phyloP scores from a whole-genome alignment of 1,140 invertebrate genomes.

The Ceratina australensis region DNA sequence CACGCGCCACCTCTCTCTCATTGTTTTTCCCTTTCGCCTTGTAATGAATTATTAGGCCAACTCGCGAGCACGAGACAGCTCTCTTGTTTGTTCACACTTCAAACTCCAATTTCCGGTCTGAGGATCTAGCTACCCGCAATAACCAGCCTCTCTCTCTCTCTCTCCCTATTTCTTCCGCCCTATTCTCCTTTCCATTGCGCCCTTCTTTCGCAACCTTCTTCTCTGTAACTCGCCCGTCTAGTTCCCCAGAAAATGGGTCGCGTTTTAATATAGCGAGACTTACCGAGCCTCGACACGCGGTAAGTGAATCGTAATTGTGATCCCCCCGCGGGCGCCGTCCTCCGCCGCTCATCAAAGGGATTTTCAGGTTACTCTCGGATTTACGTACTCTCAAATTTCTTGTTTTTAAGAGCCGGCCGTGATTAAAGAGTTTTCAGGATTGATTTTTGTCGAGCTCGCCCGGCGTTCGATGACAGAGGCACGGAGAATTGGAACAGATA shows the following conservation, averaged over 20 bases:
- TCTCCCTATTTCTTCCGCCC: background rate
- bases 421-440: background rate
- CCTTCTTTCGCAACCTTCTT: background rate
- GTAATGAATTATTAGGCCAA: conserved; percentile 52
- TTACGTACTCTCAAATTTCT: background rate
- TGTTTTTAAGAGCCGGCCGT: too few relatives aligned
- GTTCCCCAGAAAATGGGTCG: conserved; percentile 25
- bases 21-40: conserved; percentile 44
- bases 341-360: background rate
- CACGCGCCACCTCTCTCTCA: background rate
- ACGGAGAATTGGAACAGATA: conserved; percentile 8
- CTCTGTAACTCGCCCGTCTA: background rate
- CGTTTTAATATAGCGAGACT: conserved; percentile 29
- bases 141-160: background rate
- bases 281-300: background rate
- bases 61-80: background rate
- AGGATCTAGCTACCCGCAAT: background rate
- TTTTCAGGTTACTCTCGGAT: background rate
- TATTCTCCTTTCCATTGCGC: background rate
- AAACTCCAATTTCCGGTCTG: conserved; percentile 42
- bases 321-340: background rate
- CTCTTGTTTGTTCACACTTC: conserved; percentile 38
- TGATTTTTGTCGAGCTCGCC: background rate
- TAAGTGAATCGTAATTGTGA: conserved; percentile 44
- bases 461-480: background rate